A percentile compares a stretch with the other conserved stretches of the same genome.
phyloP scores from a whole-genome alignment of 2,797 vertebrate species.

The Rhyacichthys aspro region DNA sequence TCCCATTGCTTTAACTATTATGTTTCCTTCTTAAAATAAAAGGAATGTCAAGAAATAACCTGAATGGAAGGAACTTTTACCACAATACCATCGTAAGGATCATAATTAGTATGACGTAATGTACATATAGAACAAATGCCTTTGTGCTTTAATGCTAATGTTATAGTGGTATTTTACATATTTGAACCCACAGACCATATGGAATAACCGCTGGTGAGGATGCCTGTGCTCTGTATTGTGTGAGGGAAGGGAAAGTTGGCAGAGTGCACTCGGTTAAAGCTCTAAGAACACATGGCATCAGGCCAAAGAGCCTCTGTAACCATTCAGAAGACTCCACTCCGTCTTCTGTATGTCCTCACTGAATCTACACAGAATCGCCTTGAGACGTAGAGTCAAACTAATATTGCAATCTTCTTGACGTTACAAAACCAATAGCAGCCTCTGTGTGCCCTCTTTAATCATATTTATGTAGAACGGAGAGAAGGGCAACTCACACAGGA shows the following conservation, averaged over 20 bases:
- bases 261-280: constrained; percentile 64
- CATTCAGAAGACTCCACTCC: constrained; percentile 56
- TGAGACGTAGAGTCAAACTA: constrained; percentile 66
- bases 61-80: too few relatives aligned
- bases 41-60: too few relatives aligned
- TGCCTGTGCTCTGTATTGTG: constrained; percentile 34
- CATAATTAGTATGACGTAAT: too few relatives aligned
- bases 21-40: too few relatives aligned
- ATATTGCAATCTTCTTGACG: constrained; percentile 69
- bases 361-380: constrained; percentile 56
- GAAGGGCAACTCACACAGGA: constrained; percentile 52
- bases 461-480: constrained; percentile 57
- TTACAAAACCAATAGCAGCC: constrained; percentile 62
- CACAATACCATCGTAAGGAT: too few relatives aligned
- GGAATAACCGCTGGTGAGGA: constrained; percentile 44
- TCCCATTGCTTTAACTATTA: too few relatives aligned
- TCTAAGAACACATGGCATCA: constrained; percentile 61
- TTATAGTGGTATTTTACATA: constrained; percentile 48
- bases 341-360: constrained; percentile 56
- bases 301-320: constrained; percentile 68
- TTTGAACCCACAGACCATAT: constrained; percentile 54
- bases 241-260: constrained; percentile 55
- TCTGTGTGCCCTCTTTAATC: constrained; percentile 64
- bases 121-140: background rate
- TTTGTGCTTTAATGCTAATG: constrained; percentile 38